Evolutionary conservation across 2,113 vertebrate genomes (phyloP), one percentile per base, ranked within the genome.

Genomic region (Pontoporia blainvillei): DNA sequence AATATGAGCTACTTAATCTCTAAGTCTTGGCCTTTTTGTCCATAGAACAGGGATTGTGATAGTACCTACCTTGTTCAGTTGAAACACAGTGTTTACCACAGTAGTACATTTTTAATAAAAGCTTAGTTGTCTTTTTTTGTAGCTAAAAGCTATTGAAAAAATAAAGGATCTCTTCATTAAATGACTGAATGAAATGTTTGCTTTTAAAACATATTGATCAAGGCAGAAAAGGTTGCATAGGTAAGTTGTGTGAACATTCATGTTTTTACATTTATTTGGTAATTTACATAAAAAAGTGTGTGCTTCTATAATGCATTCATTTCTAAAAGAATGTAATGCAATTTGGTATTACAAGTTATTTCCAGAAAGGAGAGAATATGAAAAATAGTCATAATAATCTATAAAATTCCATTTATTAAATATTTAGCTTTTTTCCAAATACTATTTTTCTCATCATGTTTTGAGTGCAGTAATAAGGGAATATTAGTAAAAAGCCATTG

Each of bases 91-190:
- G 39, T 78, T 88, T 73, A 64, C 44, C 84, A 49, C 3, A 73
- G 64, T 57, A 71, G n/a, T 75, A 75, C 39, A 59, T 69, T 92
- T 97, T 93, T 41, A 87, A 61, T 75, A 91, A 88, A 75, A 93
- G 34, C 44, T 82, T 87, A 66, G 14, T 93, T 90, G 25, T 82
- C 34, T 87, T 83, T 81, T 85, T 36, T 69, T 87, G 0, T 88
- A 87, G 72, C 76, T 72, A 72, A 91, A 83, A 93, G 36, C 54
- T 90, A 52, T 85, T 54, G 44, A 52, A 92, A 86, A 94, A 88
- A 72, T 76, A 90, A 94, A 44, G 1, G 6, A 59, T 69, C 25
- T 64, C 3, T 27, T 91, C 13, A 39, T 93, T 85, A 89, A 41
- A 46, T 76, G 31, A 87, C 27, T 86, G 64, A 91, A 49, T 71